Base-by-base conservation (phyloP, 2,888 invertebrate species). In the Andrena dorsata region DNA sequence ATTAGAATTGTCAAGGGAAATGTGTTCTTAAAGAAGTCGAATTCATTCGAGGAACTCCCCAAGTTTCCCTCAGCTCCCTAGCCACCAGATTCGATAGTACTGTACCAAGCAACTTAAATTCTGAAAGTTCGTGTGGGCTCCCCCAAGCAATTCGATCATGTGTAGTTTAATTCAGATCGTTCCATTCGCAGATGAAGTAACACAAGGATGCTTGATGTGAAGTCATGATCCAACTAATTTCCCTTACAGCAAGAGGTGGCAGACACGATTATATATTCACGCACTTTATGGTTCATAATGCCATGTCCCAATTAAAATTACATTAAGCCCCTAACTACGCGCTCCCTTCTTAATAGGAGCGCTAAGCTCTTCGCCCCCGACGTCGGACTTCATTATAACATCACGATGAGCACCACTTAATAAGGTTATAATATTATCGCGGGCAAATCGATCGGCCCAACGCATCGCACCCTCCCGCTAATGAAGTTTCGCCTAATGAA, bases 401-500 rank as follows among this genome's bases (percentile, higher is more conserved):
- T 60, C 51, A 49, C 20, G 35, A 28, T 28, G 10, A 1, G 20
- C 23, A 35, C 13, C 35, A n/a, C 23, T 30, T 23, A 47, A 68
- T 61, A 32, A 65, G 16, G 28, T 41, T 60, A 70, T 26, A 28
- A 72, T 47, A 61, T 66, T 71, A 63, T 66, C 80, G 23, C 26
- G 53, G 8, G 20, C n/a, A 0, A n/a, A 71, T 65, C 60, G 60
- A 60, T 79, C 47, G 23, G n/a, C 6, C n/a, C 8, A 35, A 66
- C 63, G 49, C 23, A 20, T 28, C 13, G 30, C 49, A 23, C 26
- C 20, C 7, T 7, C 23, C 26, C 58, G 51, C 53, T 80, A 80
- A 80, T 80, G 71, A 79, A 68, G 68, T 80, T 80, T 68, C 61
- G 23, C 56, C 32, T 56, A 79, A 72, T 41, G 68, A 68, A 80